Percentiles rank a stretch among this genome's conserved stretches.
Conservation (phyloP, 2,797 vertebrate species). For the Phylloscopus collybita region DNA sequence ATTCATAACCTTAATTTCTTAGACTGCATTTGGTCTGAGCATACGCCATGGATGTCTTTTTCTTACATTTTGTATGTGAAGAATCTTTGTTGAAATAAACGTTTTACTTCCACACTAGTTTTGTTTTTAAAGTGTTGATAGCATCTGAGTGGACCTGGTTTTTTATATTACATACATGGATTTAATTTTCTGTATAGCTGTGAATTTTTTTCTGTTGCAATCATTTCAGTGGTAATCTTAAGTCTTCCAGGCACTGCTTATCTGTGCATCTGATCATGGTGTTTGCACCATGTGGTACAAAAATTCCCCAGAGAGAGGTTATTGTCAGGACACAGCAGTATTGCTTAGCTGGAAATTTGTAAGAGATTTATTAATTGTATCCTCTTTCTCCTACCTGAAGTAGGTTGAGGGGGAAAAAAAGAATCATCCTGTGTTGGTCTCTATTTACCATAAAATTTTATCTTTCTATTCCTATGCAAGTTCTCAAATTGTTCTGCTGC, state of each 20-base stretch:
- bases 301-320: background rate
- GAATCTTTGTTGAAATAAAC: background rate
- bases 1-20: background rate
- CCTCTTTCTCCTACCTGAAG: background rate
- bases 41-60: fast-evolving
- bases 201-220: background rate
- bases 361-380: background rate
- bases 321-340: background rate
- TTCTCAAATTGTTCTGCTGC: background rate
- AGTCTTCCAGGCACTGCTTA: background rate
- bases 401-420: background rate
- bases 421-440: background rate
- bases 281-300: background rate
- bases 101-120: background rate
- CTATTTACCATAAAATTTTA: background rate
- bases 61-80: background rate
- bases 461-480: background rate
- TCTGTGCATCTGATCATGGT: background rate
- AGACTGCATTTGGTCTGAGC: background rate
- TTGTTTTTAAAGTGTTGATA: background rate
- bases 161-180: background rate
- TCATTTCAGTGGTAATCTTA: background rate
- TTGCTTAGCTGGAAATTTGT: background rate
- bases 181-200: background rate
- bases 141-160: background rate